These are phyloP conservation scores for Baronia brevicornis DNA, from an alignment of 2,888 invertebrate species.

Conservation along the genomic window DNA sequence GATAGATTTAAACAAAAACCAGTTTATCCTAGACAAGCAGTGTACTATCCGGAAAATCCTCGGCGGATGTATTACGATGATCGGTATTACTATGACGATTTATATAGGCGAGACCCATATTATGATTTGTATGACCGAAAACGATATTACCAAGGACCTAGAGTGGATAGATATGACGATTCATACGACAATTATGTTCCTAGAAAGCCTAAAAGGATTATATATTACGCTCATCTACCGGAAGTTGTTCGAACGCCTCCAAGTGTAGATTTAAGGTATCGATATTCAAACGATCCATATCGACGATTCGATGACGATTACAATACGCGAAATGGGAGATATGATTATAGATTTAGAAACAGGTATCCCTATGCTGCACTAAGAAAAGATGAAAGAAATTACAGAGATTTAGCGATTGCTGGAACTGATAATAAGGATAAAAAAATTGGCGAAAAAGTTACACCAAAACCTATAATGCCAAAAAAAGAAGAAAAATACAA, in stretches of 20 bases:
- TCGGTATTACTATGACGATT: constrained; percentile 52
- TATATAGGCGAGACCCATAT: constrained; percentile 59
- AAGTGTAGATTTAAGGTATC: constrained; percentile 71
- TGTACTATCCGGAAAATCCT: constrained; percentile 66
- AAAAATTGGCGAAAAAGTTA: constrained; percentile 61
- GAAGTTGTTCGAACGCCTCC: constrained; percentile 79
- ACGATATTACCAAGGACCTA: constrained; percentile 42
- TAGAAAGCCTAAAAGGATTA: constrained; percentile 76
- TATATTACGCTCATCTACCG: constrained; percentile 82
- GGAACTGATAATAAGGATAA: constrained; percentile 63
- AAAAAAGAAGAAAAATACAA: constrained; percentile 53
- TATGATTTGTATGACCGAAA: constrained; percentile 57
- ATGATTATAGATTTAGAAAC: constrained; percentile 60
- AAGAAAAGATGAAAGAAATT: constrained; percentile 64
- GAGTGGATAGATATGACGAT: constrained; percentile 61
- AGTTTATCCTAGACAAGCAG: constrained; percentile 62
- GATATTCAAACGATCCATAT: constrained; percentile 65
- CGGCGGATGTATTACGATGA: constrained; percentile 58
- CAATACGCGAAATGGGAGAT: constrained; percentile 52
- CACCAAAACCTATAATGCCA: constrained; percentile 60
- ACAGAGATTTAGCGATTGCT: constrained; percentile 59
- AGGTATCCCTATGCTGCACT: constrained; percentile 61
- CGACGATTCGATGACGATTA: constrained; percentile 60
- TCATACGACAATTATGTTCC: constrained; percentile 53
- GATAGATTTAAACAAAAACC: constrained; percentile 48